These are phyloP conservation scores for Phrynosoma blainvillii DNA, from an alignment of 2,113 vertebrate genomes.

Conservation along the genomic window DNA sequence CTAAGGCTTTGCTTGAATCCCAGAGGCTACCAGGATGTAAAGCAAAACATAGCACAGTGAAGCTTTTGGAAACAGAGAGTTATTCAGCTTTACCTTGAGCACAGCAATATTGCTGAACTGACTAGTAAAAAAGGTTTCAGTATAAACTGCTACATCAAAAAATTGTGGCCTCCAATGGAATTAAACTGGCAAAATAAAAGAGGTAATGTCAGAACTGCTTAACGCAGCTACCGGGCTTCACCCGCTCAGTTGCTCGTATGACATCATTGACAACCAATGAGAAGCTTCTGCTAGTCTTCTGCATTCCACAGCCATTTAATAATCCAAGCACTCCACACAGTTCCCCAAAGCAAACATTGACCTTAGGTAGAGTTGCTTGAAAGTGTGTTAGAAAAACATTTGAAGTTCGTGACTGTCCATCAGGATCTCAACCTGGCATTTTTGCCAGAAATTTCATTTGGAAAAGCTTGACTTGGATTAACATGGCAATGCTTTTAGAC, in stretches of 20 bases:
- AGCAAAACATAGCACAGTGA: conserved; percentile 10
- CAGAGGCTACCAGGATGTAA: conserved; percentile 6
- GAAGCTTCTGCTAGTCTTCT: neutral
- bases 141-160: neutral
- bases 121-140: conserved; percentile 25
- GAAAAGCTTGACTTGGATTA: conserved; percentile 11
- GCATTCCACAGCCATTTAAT: conserved; percentile 50
- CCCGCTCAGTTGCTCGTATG: conserved; percentile 38
- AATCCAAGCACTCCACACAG: neutral
- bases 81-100: conserved; percentile 26
- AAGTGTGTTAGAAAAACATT: conserved; percentile 33
- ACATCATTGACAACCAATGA: conserved; percentile 33
- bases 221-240: conserved; percentile 35
- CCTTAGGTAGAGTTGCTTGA: neutral
- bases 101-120: conserved; percentile 8
- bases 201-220: neutral
- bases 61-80: conserved; percentile 20
- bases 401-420: neutral
- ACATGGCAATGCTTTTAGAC: neutral
- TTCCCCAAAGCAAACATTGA: conserved; percentile 35
- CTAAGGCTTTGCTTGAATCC: conserved; percentile 1
- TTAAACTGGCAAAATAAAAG: conserved; percentile 10
- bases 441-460: neutral
- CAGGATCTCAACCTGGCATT: conserved; percentile 13
- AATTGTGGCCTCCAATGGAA: conserved; percentile 4